Evolutionary conservation across 2,888 invertebrate species (phyloP).

Genomic region (Cataglyphis cursor): DNA sequence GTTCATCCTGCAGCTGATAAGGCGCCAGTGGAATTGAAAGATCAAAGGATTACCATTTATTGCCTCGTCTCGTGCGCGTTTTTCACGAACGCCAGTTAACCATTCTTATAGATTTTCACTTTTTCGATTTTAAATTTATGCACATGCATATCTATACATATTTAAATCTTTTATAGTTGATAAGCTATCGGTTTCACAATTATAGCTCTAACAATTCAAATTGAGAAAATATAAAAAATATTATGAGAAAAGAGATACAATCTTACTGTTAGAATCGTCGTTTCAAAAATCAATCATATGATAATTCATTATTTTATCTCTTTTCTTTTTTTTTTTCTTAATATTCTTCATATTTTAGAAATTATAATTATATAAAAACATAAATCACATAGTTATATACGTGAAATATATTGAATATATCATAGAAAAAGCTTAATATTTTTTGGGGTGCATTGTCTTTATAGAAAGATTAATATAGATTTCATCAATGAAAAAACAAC

Average conservation of each 20-base stretch:
- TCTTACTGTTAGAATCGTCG: neutral
- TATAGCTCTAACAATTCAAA: neutral
- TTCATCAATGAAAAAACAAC: slow-evolving; percentile 26
- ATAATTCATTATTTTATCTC: neutral
- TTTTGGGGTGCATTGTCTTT: neutral
- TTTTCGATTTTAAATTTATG: slow-evolving; percentile 12
- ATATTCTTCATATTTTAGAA: neutral
- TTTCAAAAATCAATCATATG: neutral
- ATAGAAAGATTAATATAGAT: neutral
- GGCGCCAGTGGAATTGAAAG: slow-evolving; percentile 79
- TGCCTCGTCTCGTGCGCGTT: slow-evolving; percentile 57
- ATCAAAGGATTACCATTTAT: slow-evolving; percentile 79
- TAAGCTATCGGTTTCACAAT: neutral
- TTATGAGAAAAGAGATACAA: neutral
- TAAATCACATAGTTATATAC: neutral
- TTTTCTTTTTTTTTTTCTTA: neutral
- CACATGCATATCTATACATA: neutral
- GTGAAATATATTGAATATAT: neutral
- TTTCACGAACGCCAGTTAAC: slow-evolving; percentile 59
- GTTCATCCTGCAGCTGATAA: slow-evolving; percentile 45
- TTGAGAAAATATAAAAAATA: neutral
- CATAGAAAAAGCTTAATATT: neutral
- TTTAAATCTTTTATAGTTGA: neutral
- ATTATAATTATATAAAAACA: neutral
- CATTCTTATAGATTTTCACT: neutral